Conservation (phyloP, 1,140 invertebrate species). For the Patella vulgata region DNA sequence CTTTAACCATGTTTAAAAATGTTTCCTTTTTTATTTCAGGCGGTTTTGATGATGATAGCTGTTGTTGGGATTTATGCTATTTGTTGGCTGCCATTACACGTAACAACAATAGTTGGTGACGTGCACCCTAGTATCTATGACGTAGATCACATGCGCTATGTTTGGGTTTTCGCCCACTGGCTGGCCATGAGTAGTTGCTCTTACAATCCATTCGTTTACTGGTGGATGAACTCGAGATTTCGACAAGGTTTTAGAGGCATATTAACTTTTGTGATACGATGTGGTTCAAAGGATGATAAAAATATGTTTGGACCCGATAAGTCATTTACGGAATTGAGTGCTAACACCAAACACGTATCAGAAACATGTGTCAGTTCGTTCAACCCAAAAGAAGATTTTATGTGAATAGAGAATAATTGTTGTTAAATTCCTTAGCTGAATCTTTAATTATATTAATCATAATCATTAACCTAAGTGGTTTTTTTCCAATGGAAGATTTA, state of each 20-base stretch:
- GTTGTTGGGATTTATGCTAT: slow-evolving; percentile 85
- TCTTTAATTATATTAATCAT: too few species aligned
- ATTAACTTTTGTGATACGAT: neutral
- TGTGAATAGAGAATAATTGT: too few species aligned
- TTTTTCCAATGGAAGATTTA: too few species aligned
- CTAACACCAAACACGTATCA: too few species aligned
- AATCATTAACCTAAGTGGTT: too few species aligned
- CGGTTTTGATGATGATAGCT: slow-evolving; percentile 89
- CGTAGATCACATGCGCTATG: slow-evolving; percentile 64
- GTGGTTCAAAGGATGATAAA: too few species aligned
- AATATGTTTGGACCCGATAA: too few species aligned
- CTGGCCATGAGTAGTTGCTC: slow-evolving; percentile 89
- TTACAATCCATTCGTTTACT: slow-evolving; percentile 92
- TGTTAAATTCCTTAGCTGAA: too few species aligned
- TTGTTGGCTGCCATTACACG: slow-evolving; percentile 87
- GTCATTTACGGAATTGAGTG: too few species aligned
- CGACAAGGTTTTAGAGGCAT: slow-evolving; percentile 66
- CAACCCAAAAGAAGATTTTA: too few species aligned
- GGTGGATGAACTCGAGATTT: slow-evolving; percentile 88
- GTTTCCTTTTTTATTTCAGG: slow-evolving; percentile 70
- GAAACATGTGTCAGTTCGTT: too few species aligned
- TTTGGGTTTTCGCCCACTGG: slow-evolving; percentile 72
- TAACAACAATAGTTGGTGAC: slow-evolving; percentile 67
- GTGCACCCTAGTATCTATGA: slow-evolving; percentile 41
- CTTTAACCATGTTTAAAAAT: too few species aligned